A percentile compares a stretch with the other conserved stretches of the same genome.
These are phyloP conservation scores for Bicyclus anynana DNA, from an alignment of 1,140 invertebrate species.

Conservation along the genomic window DNA sequence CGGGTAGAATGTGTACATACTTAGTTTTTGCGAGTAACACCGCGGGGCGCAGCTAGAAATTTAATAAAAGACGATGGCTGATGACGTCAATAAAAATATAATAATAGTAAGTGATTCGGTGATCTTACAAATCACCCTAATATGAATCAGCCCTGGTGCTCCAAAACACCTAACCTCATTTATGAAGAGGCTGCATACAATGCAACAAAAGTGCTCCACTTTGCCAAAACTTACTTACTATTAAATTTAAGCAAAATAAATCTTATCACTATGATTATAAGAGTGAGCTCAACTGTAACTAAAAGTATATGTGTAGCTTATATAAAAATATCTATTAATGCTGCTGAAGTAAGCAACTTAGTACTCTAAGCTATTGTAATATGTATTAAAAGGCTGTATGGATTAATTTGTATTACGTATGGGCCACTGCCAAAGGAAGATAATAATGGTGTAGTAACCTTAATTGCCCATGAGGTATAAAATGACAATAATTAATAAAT, in stretches of 20 bases:
- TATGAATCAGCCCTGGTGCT: background rate
- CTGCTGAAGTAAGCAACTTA: background rate
- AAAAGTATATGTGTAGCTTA: background rate
- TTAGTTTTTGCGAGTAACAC: too few relatives aligned
- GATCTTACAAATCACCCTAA: background rate
- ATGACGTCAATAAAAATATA: too few relatives aligned
- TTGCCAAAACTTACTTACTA: slow-evolving; percentile 5
- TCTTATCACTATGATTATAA: slow-evolving; percentile 6
- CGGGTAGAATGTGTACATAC: too few relatives aligned
- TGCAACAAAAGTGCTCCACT: slow-evolving; percentile 20
- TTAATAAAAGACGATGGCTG: too few relatives aligned
- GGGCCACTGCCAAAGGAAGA: slow-evolving; percentile 23
- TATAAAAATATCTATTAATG: slow-evolving; percentile 3
- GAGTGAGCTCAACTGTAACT: background rate
- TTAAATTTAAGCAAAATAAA: slow-evolving; percentile 4
- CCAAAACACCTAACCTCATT: slow-evolving; percentile 12
- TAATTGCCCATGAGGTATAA: slow-evolving; percentile 23
- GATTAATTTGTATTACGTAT: slow-evolving; percentile 6
- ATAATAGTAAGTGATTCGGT: too few relatives aligned
- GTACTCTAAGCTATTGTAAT: background rate
- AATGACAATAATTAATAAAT: background rate
- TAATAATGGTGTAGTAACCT: slow-evolving; percentile 24
- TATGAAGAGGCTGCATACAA: slow-evolving; percentile 26
- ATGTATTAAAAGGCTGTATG: background rate
- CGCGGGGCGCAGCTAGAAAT: too few relatives aligned